Evolutionary conservation across 2,113 vertebrate species (phyloP), one percentile per base, ranked within the genome.

Genomic region (Burhinus oedicnemus): DNA sequence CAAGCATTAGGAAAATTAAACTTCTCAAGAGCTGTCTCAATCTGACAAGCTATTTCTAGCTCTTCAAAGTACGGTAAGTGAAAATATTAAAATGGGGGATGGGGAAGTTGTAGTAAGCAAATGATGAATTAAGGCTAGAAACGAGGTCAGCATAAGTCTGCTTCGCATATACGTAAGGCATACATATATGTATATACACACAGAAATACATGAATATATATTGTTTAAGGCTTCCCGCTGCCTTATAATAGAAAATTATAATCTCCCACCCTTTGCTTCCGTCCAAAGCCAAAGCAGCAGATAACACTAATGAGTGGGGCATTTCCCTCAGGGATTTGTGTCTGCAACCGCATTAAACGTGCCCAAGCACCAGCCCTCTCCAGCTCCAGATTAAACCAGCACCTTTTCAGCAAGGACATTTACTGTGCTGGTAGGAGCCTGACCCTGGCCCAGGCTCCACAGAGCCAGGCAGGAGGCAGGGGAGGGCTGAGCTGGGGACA

Each of bases 1-100:
- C 95, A 96, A 97, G 97, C 96, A 95, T 97, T 97, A 93, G 93
- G 96, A 96, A 97, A 97, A 98, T 98, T 97, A 97, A 97, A 97
- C 96, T 96, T 95, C 96, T 98, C 92, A 91, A 94, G 87, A 90
- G 94, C 95, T 58, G 92, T 79, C 93, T 97, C 92, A 91, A 97
- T 96, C 97, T 90, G 93, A 97, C 96, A 93, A 96, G 96, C 97
- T 96, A 95, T 97, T 97, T 90, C 94, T 58, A 97, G 93, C 89
- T 91, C 79, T 90, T 93, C 85, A 88, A 95, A 91, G 89, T 16
- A n/a, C 2, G 0, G 92, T 82, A 86, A 96, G 93, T 96, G 95
- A 96, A 97, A 96, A 95, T 80, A 96, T 77, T 94, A 30, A 49
- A 66, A 9, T 2, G 74, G 94, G 91, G 95, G 89, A n/a, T 78